Base-by-base conservation (phyloP, 2,113 vertebrate genomes). In the Arothron firmamentum region DNA sequence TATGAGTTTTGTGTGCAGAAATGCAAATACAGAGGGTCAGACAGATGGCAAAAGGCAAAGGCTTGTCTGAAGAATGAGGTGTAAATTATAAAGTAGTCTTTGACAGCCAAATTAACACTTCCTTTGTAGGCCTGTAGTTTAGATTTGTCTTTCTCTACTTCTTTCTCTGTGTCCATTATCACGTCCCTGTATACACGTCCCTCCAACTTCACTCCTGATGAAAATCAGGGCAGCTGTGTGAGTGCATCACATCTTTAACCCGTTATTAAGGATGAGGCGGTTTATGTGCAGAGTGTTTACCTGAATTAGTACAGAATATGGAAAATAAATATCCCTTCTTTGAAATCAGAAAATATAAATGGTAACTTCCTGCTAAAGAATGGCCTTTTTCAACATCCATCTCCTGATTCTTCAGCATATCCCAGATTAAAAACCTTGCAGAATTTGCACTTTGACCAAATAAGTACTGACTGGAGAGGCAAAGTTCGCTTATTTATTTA, bases 81-180 rank as follows among this genome's bases (percentile, higher is more conserved):
- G 52, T 70, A 80, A 77, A 86, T 87, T 83, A 52, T 58, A 82
- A 67, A 85, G 59, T 28, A 25, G 65, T 52, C 51, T 80, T 77
- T 83, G 81, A 77, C 62, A 70, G 58, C 54, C 53, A 66, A 59
- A 70, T 85, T 85, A 77, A 80, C 72, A 65, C 78, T 81, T 86
- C 79, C 76, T 85, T 78, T 59, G 52, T 78, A 81, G 80, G 5
- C 28, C 28, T 31, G 28, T 31, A 5, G 28, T 31, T 5, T 31
- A 31, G 2, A 31, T 45, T 5, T 45, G 43, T 17, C 43, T 45
- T 17, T 45, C 41, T 48, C 13, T 51, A 12, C 43, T n/a, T 52
- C 21, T 52, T 8, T 34, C 67, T 18, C 10, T 23, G 19, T 18
- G 43, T 31, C 45, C n/a, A 16, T 47, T 47, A 17, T 47, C 45